These are phyloP conservation scores for Odontamblyopus lacepedii DNA, from an alignment of 2,797 vertebrate species.

Conservation along the genomic window DNA sequence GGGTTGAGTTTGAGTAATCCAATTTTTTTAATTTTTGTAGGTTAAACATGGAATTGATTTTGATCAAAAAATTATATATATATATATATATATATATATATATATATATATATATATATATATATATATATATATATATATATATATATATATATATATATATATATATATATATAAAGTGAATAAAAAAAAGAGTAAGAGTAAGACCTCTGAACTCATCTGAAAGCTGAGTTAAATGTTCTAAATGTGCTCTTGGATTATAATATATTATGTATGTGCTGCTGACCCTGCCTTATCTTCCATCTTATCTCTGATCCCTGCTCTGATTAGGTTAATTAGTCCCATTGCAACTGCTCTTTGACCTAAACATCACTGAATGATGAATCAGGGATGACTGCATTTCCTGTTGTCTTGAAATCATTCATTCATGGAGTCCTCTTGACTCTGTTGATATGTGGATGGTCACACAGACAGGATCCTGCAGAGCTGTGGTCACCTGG, in stretches of 20 bases:
- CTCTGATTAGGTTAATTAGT: background rate
- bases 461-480: conserved; percentile 26
- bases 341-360: background rate
- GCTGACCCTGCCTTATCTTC: background rate
- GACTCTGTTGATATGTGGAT: conserved; percentile 25
- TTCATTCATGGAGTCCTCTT: conserved; percentile 33
- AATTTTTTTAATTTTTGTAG: too few relatives aligned
- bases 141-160: too few relatives aligned
- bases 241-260: background rate
- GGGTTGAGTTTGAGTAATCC: too few relatives aligned
- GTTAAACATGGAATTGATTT: too few relatives aligned
- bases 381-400: conserved; percentile 32
- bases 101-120: too few relatives aligned
- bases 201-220: background rate
- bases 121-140: too few relatives aligned
- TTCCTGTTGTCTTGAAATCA: conserved; percentile 33
- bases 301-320: conserved; percentile 1
- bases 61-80: too few relatives aligned
- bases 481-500: conserved; percentile 58
- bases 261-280: background rate
- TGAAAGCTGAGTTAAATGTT: background rate
- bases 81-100: too few relatives aligned
- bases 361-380: conserved; percentile 11
- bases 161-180: too few relatives aligned
- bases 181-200: too few relatives aligned